Evolutionary conservation across 2,113 vertebrate genomes (phyloP), one percentile per base, ranked within the genome.

Genomic region (Leucosticte australis): DNA sequence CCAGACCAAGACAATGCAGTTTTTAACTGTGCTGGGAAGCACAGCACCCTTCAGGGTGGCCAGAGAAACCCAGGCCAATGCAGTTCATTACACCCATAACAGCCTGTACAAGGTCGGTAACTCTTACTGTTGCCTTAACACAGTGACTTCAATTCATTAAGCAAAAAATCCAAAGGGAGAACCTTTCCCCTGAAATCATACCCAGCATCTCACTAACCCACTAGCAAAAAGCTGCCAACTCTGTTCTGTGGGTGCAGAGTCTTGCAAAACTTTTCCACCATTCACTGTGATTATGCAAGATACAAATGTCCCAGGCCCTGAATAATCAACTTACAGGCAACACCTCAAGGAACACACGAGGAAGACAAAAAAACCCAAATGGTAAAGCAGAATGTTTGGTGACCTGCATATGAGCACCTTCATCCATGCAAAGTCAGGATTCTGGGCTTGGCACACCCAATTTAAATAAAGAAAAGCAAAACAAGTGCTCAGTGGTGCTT

Each of bases 1-100:
- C 5, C 15, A 24, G 33, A 39, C 42, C 42, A 55, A 47, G 19
- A 49, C 1, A 68, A 60, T 0, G 10, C 0, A 0, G 1, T n/a
- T 83, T 69, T 59, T 10, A 33, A 80, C 14, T 1, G 16, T 24
- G 13, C 12, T 11, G 27, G 12, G 22, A 63, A 76, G 44, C 21
- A 50, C 30, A 55, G 19, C 5, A 12, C 8, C 3, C 10, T 33
- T 35, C 30, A 55, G n/a, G 22, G 22, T 9, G 35, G 41, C 9
- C 56, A 49, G 3, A 0, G 4, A 84, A 71, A 52, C 6, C 44
- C 42, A 81, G 74, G 44, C 13, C 0, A 10, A n/a, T 0, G 10
- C 3, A 23, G 23, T 74, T 42, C 52, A 55, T 52, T 14, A 10
- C 13, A 13, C 0, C 18, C 0, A 0, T 16, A 55, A 8, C 15